Base-by-base conservation (phyloP, 1,140 invertebrate genomes). In the Riptortus pedestris region DNA sequence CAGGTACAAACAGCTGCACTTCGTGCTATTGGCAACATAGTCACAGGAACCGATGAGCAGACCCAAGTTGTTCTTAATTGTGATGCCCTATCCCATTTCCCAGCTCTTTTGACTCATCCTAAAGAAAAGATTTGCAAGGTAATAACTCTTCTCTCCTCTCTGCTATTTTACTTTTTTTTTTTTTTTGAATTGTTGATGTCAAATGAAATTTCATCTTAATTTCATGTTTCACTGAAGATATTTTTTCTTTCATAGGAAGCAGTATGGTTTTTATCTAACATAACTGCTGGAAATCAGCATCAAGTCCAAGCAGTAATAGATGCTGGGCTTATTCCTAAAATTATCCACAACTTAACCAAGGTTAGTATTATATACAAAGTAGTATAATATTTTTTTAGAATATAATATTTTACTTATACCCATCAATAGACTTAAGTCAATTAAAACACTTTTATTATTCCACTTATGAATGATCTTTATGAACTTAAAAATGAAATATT, bases 201-300 rank as follows among this genome's bases (percentile, higher is more conserved):
- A 43, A n/a, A 11, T 11, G 38, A 43, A 11, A 43, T 43, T 11
- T n/a, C n/a, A n/a, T n/a, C n/a, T n/a, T n/a, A n/a, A n/a, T n/a
- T n/a, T n/a, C n/a, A n/a, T n/a, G n/a, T n/a, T n/a, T n/a, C n/a
- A n/a, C n/a, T n/a, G n/a, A n/a, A n/a, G n/a, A n/a, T n/a, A n/a
- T n/a, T n/a, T n/a, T n/a, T n/a, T n/a, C n/a, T n/a, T 64, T 75
- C 77, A 11, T 70, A 84, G 82, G 96, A 99, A 80, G 95, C 96
- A 18, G 93, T 97, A 5, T 99, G 96, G 96, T 98, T 98, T 76
- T 79, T 99, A 43, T 98, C 94, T 0, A 99, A 99, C 76, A 94
- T 99, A 33, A 98, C 96, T 67, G 96, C 96, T 28, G 96, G 96
- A 60, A 98, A 98, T 79, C 90, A 94, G 71, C 82, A 85, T 12